phyloP scores from a whole-genome alignment of 2,113 vertebrate genomes.

The Calyptommatus sinebrachiatus region DNA sequence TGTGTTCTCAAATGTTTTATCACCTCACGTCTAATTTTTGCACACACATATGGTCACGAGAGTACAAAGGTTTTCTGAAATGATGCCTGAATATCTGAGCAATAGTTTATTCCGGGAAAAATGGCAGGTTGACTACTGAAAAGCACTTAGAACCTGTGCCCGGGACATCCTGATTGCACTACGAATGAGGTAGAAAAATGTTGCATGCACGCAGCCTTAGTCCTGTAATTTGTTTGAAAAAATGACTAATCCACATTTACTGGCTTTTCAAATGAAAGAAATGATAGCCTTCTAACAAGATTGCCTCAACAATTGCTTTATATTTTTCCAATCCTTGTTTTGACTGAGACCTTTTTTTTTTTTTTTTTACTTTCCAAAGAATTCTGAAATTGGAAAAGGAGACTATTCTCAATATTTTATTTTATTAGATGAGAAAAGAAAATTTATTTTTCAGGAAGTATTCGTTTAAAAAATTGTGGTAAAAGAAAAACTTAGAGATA shows the following conservation, averaged over 20 bases:
- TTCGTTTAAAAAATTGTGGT: neutral
- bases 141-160: too few species aligned
- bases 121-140: too few species aligned
- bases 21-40: too few species aligned
- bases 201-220: too few species aligned
- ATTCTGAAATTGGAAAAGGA: constrained; percentile 3
- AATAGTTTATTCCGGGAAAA: too few species aligned
- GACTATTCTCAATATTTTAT: neutral
- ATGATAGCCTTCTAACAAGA: neutral
- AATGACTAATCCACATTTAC: neutral
- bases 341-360: constrained; percentile 18
- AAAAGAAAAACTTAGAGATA: neutral
- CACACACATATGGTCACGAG: too few species aligned
- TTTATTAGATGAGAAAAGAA: neutral
- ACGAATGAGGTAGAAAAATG: too few species aligned
- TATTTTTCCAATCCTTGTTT: neutral
- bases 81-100: too few species aligned
- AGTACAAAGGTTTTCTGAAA: too few species aligned
- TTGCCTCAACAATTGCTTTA: neutral
- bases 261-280: neutral
- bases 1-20: too few species aligned
- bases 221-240: neutral
- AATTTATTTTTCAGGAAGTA: neutral
- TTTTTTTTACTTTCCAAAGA: constrained; percentile 18
- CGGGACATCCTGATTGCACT: too few species aligned